phyloP scores from a whole-genome alignment of 2,888 invertebrate genomes.

The Drosophila nr. medialis region DNA sequence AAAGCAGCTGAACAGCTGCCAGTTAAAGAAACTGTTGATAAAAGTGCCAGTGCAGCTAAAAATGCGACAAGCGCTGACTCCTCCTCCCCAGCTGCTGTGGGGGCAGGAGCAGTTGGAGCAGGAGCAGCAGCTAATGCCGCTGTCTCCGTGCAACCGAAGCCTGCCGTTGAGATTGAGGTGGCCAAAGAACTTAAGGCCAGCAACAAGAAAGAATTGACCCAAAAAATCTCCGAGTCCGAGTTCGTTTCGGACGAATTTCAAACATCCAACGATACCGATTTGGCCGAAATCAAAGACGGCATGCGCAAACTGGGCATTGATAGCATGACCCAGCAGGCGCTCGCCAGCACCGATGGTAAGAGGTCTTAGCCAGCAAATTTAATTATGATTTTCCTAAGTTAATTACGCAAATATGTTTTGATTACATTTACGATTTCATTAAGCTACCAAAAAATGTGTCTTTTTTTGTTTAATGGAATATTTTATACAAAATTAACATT shows the following conservation, averaged over 20 bases:
- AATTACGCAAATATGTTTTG: constrained; percentile 16
- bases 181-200: constrained; percentile 21
- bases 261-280: constrained; percentile 86
- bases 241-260: constrained; percentile 92
- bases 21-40: constrained; percentile 36
- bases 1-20: constrained; percentile 46
- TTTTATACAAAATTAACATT: constrained; percentile 1
- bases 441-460: neutral
- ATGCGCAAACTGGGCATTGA: constrained; percentile 90
- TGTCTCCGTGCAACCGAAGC: constrained; percentile 62
- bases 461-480: neutral
- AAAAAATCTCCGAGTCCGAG: constrained; percentile 86
- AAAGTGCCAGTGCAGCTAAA: constrained; percentile 32
- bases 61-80: constrained; percentile 21
- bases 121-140: constrained; percentile 30
- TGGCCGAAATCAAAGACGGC: constrained; percentile 90
- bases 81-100: neutral
- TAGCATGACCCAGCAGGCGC: constrained; percentile 85
- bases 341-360: constrained; percentile 85
- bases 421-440: constrained; percentile 12
- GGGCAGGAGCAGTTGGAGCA: neutral
- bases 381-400: constrained; percentile 45
- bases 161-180: constrained; percentile 36
- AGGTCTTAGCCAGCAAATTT: constrained; percentile 47
- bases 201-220: constrained; percentile 26